Evolutionary conservation across 2,888 invertebrate species (phyloP).

Genomic region (Cremastinae sp.): DNA sequence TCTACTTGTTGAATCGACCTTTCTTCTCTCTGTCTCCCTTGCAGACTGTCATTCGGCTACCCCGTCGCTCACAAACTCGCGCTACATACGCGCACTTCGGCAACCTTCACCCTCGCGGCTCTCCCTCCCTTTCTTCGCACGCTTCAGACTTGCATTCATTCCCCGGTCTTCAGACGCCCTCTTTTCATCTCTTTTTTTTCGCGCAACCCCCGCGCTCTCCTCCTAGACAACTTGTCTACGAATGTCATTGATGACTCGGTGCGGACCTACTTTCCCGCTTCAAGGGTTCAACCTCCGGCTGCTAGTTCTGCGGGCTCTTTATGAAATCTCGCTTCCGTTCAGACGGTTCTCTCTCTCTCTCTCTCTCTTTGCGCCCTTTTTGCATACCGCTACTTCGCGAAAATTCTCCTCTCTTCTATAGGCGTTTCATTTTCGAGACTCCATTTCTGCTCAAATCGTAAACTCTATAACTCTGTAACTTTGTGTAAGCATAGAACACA

Average conservation of each 20-base stretch:
- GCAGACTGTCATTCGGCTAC: slow-evolving; percentile 29
- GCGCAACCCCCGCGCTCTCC: background rate
- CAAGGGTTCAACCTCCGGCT: no score
- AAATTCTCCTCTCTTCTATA: slow-evolving; percentile 9
- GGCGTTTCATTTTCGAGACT: background rate
- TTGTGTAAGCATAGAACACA: no score
- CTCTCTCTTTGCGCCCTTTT: slow-evolving; percentile 21
- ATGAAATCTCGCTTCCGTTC: no score
- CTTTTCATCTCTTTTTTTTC: background rate
- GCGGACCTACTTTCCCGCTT: no score
- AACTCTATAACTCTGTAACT: no score
- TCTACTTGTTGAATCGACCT: slow-evolving; percentile 73
- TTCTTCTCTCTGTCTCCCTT: slow-evolving; percentile 10
- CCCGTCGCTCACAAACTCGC: slow-evolving; percentile 32
- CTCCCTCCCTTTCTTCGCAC: slow-evolving; percentile 45
- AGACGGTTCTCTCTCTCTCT: slow-evolving; percentile 7
- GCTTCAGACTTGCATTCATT: background rate
- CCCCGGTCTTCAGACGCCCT: background rate
- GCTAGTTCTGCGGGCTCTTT: no score
- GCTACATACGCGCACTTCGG: slow-evolving; percentile 28
- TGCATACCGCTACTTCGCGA: no score
- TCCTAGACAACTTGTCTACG: background rate
- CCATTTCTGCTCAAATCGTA: no score
- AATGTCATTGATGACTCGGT: no score
- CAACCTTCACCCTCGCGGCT: slow-evolving; percentile 46